Conservation (phyloP, 2,888 invertebrate species). For the Euspilapteryx auroguttella region DNA sequence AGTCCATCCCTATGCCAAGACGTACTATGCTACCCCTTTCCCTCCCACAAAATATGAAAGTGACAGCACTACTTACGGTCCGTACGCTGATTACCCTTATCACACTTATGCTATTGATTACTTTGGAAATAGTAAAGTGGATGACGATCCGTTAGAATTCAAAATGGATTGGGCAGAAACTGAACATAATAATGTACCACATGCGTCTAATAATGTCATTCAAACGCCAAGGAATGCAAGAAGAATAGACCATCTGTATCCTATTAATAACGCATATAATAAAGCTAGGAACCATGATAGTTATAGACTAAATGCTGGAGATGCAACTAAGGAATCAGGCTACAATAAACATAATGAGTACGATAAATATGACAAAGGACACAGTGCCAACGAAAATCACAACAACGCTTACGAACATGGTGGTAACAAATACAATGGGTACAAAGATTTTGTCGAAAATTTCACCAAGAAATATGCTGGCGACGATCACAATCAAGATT, state of each 20-base stretch:
- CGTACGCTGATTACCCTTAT: constrained; percentile 27
- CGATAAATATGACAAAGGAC: constrained; percentile 15
- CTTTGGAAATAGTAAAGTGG: constrained; percentile 24
- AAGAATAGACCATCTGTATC: constrained; percentile 18
- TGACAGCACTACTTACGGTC: too few species aligned
- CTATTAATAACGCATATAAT: background rate
- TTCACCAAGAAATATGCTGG: constrained; percentile 36
- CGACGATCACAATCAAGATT: constrained; percentile 22
- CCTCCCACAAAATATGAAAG: too few species aligned
- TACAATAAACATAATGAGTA: constrained; percentile 14
- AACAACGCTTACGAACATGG: constrained; percentile 14
- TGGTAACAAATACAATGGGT: constrained; percentile 17
- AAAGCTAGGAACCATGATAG: background rate
- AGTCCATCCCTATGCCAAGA: too few species aligned
- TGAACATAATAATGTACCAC: too few species aligned
- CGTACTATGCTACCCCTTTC: too few species aligned
- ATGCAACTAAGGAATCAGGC: constrained; percentile 14
- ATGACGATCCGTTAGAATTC: constrained; percentile 27
- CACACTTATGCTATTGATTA: constrained; percentile 34
- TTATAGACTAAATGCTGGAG: constrained; percentile 6
- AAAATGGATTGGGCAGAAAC: constrained; percentile 26
- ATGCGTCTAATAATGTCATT: too few species aligned
- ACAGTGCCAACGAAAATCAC: constrained; percentile 14
- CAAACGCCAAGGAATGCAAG: too few species aligned
- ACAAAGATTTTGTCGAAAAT: constrained; percentile 30